Base-by-base conservation (phyloP, 1,140 invertebrate genomes). In the Micrasema minimum region DNA sequence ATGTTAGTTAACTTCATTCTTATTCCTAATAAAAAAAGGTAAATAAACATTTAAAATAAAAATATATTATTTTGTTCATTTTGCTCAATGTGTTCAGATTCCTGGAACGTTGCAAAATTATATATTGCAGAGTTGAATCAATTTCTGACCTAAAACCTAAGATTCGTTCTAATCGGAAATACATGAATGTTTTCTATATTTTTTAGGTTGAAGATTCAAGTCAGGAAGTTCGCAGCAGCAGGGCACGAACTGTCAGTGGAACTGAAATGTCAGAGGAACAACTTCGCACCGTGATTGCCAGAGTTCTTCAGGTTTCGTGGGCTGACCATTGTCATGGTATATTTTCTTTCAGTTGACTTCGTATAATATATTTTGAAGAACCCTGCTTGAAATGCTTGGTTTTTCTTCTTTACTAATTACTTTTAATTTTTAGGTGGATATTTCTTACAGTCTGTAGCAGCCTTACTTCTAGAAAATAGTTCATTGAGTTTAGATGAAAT, bases 281-380 rank as follows among this genome's bases (percentile, higher is more conserved):
- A 78, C 81, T 91, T 11, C 79, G 88, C 38, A 75, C 83, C 65
- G 83, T 89, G 22, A 83, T 91, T 71, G 86, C 86, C 1, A 85
- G 88, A 76, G 88, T 92, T 50, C 79, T 92, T 14, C 86, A 88
- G 77, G 87, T 89, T 22, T 88, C 90, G 1, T 91, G 89, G 88
- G 88, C 87, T 69, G 85, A 88, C 72, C 79, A 85, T 20, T 81
- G 80, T 61, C 87, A 89, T 66, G 85, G 83, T 73, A 53, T n/a
- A 16, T 53, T 59, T 2, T 57, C 4, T 35, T 4, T 18, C 45
- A 14, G 7, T 45, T 20, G 20, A 14, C 16, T 14, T 18, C 18
- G n/a, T 20, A 50, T 6, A 1, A 18, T 35, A 37, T 10, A 14
- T 55, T 26, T 48, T 66, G n/a, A n/a, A n/a, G n/a, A n/a, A n/a